Evolutionary conservation across 2,113 vertebrate species (phyloP), one percentile per base, ranked within the genome.

Genomic region (Phalacrocorax brasilianus): DNA sequence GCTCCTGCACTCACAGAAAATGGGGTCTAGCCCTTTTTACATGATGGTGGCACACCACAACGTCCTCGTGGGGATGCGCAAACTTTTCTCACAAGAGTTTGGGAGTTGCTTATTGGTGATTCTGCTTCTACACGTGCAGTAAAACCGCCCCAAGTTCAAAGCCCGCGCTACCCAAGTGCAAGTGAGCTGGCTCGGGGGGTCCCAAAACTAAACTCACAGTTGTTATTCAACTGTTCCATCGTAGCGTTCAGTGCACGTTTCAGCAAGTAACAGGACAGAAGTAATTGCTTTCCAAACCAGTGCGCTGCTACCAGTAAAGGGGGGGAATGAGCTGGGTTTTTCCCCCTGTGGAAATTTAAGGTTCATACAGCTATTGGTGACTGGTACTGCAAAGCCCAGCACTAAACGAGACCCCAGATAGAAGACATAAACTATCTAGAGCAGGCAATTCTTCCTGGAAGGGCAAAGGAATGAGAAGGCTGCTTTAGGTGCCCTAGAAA

Each of bases 171-270:
- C 23, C 32, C 4, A 15, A 11, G 17, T 38, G 38, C 53, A n/a
- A 45, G 18, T 5, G 40, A 1, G 18, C 38, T 38, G n/a, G 53
- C 45, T 32, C 0, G 0, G 50, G 27, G 8, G 14, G 4, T 7
- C 45, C 42, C 62, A 58, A 75, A 82, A 78, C 61, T 4, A 7
- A 79, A 67, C n/a, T 32, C 81, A 8, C 33, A 26, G 59, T 12
- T 47, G 32, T 9, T 40, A 17, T 53, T 33, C 55, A 45, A 0
- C 32, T 52, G 16, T 32, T 21, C 75, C 70, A 61, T 16, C 3
- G 0, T 67, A 22, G 15, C 14, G 55, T 8, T 53, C 35, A 35
- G 27, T 9, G 62, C 49, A 4, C 5, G 12, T 75, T 66, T 62
- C 75, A 50, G 65, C 30, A 42, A 59, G 55, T 6, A n/a, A n/a